These are phyloP conservation scores for Discoglossus pictus DNA, from an alignment of 2,797 vertebrate genomes.

Conservation along the genomic window DNA sequence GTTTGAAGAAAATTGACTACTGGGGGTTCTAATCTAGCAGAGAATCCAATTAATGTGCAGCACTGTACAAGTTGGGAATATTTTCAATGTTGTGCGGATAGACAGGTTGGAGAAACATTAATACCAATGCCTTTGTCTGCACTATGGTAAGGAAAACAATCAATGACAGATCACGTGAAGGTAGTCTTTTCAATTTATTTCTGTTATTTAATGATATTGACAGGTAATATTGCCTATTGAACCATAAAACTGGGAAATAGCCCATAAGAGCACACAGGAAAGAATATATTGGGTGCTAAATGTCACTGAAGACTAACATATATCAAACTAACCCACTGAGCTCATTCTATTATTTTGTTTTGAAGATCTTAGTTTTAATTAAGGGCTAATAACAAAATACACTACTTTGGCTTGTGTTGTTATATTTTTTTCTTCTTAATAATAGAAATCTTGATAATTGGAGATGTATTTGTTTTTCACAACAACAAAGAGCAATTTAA, in stretches of 20 bases:
- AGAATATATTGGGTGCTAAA: slow-evolving; percentile 37
- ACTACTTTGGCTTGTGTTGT: too few species aligned
- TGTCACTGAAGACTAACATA: slow-evolving; percentile 27
- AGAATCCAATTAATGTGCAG: slow-evolving; percentile 41
- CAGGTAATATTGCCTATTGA: slow-evolving; percentile 45
- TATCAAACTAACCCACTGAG: too few species aligned
- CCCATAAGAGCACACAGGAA: background rate
- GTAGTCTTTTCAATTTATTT: slow-evolving; percentile 38
- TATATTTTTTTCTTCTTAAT: too few species aligned
- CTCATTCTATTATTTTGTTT: too few species aligned
- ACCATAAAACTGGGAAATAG: slow-evolving; percentile 34
- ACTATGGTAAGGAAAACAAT: slow-evolving; percentile 23
- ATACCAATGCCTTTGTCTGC: slow-evolving; percentile 5
- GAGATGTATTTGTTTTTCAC: too few species aligned
- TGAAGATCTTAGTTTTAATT: too few species aligned
- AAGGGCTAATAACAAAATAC: too few species aligned
- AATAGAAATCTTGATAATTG: too few species aligned
- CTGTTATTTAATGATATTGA: slow-evolving; percentile 51
- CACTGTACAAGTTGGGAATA: slow-evolving; percentile 22
- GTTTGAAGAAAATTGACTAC: slow-evolving; percentile 42
- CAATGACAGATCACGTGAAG: slow-evolving; percentile 26
- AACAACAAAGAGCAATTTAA: too few species aligned
- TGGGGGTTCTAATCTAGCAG: slow-evolving; percentile 38
- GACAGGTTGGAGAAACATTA: slow-evolving; percentile 21
- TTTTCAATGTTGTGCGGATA: slow-evolving; percentile 16